phyloP scores from a whole-genome alignment of 2,888 invertebrate genomes.

The Meteorus cinctellus region DNA sequence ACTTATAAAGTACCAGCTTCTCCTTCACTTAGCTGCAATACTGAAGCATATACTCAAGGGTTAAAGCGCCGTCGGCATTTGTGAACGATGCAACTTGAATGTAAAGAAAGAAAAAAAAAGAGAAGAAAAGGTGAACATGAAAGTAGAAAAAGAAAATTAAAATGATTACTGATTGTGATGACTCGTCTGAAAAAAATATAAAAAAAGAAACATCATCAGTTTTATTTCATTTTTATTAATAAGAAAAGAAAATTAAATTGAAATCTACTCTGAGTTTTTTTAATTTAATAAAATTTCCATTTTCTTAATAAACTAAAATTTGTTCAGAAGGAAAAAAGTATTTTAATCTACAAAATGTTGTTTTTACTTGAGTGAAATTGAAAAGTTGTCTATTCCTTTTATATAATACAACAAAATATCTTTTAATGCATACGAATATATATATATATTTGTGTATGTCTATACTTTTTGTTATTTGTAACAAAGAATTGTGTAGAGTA shows the following conservation, averaged over 20 bases:
- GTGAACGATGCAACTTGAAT: neutral
- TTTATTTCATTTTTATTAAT: too few relatives aligned
- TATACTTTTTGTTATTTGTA: neutral
- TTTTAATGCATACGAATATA: neutral
- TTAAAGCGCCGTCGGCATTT: conserved; percentile 5
- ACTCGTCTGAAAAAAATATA: too few relatives aligned
- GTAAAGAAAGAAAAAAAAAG: neutral
- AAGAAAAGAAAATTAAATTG: too few relatives aligned
- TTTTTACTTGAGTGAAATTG: neutral
- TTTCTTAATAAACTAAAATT: too few relatives aligned
- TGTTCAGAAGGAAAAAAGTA: too few relatives aligned
- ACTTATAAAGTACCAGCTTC: neutral
- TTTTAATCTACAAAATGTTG: too few relatives aligned
- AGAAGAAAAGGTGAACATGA: neutral
- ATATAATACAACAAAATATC: neutral
- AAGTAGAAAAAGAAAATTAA: neutral
- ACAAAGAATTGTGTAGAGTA: neutral
- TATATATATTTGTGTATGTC: neutral
- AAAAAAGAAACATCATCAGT: too few relatives aligned
- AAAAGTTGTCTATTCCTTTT: neutral
- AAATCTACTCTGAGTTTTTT: too few relatives aligned
- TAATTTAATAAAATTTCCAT: too few relatives aligned
- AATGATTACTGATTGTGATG: neutral
- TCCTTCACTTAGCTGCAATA: neutral
- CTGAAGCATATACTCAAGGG: neutral